Evolutionary conservation across 2,113 vertebrate genomes (phyloP), one percentile per base, ranked within the genome.

Genomic region (Rhinopomastus cyanomelas): DNA sequence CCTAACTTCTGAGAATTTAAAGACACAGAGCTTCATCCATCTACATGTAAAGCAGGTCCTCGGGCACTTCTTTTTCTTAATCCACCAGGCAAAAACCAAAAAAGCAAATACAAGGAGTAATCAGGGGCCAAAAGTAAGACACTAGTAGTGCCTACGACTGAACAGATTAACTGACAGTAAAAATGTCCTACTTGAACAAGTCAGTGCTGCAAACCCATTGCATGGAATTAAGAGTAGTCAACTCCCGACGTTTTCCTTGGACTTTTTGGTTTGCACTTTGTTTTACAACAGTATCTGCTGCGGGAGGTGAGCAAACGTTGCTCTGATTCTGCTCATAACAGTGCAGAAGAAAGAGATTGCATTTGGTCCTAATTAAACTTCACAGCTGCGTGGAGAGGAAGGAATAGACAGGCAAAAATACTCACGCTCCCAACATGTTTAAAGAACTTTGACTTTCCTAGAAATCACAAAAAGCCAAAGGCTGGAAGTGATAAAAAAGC

Each of bases 1-100:
- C 85, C 81, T 68, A 96, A 97, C 91, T 94, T 95, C 86, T 57
- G 69, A 85, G 85, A 78, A 89, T 96, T 96, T 96, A 95, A 96
- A 96, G 87, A 84, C 74, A 83, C 87, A 79, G 48, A 86, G 30
- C 36, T 65, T 61, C 16, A 16, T 92, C 69, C 66, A 52, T 60
- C 62, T 71, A 23, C 78, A 66, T 72, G 18, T 73, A 80, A 76
- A 74, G 46, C 51, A 61, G 39, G 23, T 76, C 73, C 53, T 51
- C 61, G 32, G 68, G 86, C 36, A 51, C 26, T 68, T 56, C 42
- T 49, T 85, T 67, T 79, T 55, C 60, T 71, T 73, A 73, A 81
- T 48, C 30, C 39, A 16, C 6, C 34, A 66, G 37, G 32, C 32
- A 87, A 56, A 6, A 14, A 37, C 8, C 37, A 57, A 37, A 66